Percentiles rank a stretch among this genome's conserved stretches.
phyloP scores from a whole-genome alignment of 2,888 invertebrate genomes.

The Catocala fraxini region DNA sequence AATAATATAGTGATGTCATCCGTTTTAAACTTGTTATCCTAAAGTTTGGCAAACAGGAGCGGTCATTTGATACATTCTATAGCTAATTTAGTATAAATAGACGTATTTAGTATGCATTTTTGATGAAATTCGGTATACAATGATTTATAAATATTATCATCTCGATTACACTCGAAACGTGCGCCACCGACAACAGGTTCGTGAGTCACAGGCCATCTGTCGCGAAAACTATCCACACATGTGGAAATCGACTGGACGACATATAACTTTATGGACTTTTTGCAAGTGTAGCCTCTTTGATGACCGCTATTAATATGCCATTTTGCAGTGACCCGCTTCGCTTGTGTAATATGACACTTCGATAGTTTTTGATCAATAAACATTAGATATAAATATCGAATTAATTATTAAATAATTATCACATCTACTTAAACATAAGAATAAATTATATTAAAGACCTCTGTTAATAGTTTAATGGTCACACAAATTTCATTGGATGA shows the following conservation, averaged over 20 bases:
- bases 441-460: constrained; percentile 2
- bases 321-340: constrained; percentile 65
- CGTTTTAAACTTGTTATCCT: constrained; percentile 66
- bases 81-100: constrained; percentile 49
- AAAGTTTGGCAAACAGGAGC: constrained; percentile 59
- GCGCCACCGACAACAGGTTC: constrained; percentile 74
- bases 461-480: constrained; percentile 16
- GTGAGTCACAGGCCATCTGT: constrained; percentile 85
- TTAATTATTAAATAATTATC: constrained; percentile 50
- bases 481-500: constrained; percentile 25
- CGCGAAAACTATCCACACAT: constrained; percentile 80
- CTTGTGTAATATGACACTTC: constrained; percentile 70
- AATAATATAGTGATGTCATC: constrained; percentile 71
- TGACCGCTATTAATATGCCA: constrained; percentile 68
- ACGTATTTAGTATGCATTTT: constrained; percentile 52
- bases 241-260: constrained; percentile 75
- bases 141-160: constrained; percentile 72
- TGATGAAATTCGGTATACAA: constrained; percentile 48
- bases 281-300: constrained; percentile 63
- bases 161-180: constrained; percentile 75
- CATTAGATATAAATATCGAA: constrained; percentile 12
- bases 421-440: constrained; percentile 39
- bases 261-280: constrained; percentile 67
- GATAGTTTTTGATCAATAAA: constrained; percentile 35
- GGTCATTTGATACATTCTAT: constrained; percentile 59